Evolutionary conservation across 2,797 vertebrate genomes (phyloP).

Genomic region (Picus viridis): DNA sequence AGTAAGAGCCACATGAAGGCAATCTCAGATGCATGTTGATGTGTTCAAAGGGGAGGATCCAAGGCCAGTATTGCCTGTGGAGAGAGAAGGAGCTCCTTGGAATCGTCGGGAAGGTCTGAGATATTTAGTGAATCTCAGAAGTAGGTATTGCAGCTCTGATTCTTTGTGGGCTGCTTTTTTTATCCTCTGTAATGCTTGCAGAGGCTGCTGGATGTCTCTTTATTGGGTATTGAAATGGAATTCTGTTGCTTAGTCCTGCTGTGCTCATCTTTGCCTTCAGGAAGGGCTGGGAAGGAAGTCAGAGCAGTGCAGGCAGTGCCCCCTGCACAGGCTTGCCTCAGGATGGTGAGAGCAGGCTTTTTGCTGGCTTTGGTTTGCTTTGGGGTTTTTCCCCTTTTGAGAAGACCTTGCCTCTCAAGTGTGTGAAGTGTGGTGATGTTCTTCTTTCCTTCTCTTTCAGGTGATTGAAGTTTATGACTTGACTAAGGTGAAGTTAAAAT

Average conservation of each 20-base stretch:
- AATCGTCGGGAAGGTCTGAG: not conserved
- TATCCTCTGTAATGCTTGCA: not conserved
- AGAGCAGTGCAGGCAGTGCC: not conserved
- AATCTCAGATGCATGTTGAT: not conserved
- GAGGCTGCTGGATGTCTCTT: not conserved
- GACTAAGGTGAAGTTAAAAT: constrained; percentile 99
- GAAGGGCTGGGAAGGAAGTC: not conserved
- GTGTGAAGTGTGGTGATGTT: not conserved
- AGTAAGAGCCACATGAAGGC: not conserved
- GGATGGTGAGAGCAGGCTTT: not conserved
- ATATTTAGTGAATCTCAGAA: not conserved
- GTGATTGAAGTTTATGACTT: constrained; percentile 99
- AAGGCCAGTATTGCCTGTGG: not conserved
- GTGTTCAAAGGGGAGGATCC: not conserved
- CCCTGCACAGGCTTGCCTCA: not conserved
- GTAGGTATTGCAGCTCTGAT: not conserved
- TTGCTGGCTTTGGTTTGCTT: no score
- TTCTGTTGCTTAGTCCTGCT: not conserved
- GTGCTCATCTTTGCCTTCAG: not conserved
- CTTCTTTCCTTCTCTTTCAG: constrained; percentile 75
- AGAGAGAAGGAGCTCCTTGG: not conserved
- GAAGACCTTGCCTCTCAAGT: not conserved
- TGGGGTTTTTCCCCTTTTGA: not conserved
- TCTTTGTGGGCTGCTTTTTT: not conserved
- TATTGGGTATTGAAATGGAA: not conserved